Evolutionary conservation across 2,113 vertebrate genomes (phyloP).

Genomic region (Chiloscyllium plagiosum): DNA sequence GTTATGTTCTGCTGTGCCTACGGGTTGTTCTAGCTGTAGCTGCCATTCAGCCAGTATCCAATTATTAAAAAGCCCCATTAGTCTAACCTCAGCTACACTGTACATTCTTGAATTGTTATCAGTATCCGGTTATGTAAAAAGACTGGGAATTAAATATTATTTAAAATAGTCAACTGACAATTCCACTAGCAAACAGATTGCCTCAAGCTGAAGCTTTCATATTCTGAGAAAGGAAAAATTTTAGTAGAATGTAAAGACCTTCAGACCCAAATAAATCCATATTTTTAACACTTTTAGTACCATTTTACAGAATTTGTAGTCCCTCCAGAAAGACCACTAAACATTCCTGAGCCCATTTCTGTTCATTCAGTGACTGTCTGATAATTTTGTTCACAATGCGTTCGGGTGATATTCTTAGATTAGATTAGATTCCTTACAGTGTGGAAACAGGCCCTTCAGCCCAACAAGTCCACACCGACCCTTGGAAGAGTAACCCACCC

Average conservation of each 20-base stretch:
- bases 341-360: background rate
- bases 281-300: background rate
- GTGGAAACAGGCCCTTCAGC: too few species aligned
- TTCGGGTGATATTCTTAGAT: background rate
- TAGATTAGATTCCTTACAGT: too few species aligned
- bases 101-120: background rate
- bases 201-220: background rate
- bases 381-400: background rate
- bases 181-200: background rate
- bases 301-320: background rate
- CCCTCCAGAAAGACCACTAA: background rate
- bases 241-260: background rate
- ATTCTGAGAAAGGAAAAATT: background rate
- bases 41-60: background rate
- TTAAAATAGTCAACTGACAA: background rate
- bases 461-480: too few species aligned
- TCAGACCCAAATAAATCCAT: background rate
- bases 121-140: too few species aligned
- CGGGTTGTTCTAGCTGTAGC: background rate
- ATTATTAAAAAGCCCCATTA: background rate
- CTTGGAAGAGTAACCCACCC: too few species aligned
- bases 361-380: background rate
- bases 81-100: background rate
- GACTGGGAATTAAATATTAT: background rate
- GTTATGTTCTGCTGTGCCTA: background rate